Conservation (phyloP, 1,140 invertebrate species). For the Nasonia longicornis region DNA sequence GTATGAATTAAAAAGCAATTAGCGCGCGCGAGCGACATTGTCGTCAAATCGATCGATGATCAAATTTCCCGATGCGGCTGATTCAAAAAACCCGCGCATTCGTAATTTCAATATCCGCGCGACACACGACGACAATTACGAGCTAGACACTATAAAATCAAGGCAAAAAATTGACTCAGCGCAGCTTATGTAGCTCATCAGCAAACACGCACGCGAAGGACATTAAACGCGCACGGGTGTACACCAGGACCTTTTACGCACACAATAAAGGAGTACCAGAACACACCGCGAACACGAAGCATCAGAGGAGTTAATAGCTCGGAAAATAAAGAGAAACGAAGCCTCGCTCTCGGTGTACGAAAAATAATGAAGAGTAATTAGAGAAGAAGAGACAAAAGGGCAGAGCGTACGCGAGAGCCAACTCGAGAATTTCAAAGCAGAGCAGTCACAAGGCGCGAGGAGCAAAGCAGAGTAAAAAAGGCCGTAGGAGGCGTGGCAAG, state of each 20-base stretch:
- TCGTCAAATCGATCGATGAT: background rate
- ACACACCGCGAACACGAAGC: slow-evolving; percentile 34
- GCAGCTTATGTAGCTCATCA: slow-evolving; percentile 20
- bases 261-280: slow-evolving; percentile 1
- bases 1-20: slow-evolving; percentile 3
- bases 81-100: background rate
- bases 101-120: background rate
- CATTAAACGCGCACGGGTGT: slow-evolving; percentile 13
- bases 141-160: background rate
- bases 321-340: slow-evolving; percentile 22
- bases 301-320: slow-evolving; percentile 43
- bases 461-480: background rate
- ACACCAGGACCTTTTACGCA: slow-evolving; percentile 3
- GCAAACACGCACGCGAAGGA: slow-evolving; percentile 19
- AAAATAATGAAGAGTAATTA: slow-evolving; percentile 43
- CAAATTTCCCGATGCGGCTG: background rate
- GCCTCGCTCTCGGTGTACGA: background rate
- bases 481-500: slow-evolving; percentile 54
- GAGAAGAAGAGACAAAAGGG: slow-evolving; percentile 37
- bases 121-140: background rate
- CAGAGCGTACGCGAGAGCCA: background rate
- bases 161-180: slow-evolving; percentile 40
- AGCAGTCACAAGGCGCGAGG: background rate
- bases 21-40: background rate
- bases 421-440: background rate